Conservation (phyloP, 2,113 vertebrate genomes). For the Alethe diademata region DNA sequence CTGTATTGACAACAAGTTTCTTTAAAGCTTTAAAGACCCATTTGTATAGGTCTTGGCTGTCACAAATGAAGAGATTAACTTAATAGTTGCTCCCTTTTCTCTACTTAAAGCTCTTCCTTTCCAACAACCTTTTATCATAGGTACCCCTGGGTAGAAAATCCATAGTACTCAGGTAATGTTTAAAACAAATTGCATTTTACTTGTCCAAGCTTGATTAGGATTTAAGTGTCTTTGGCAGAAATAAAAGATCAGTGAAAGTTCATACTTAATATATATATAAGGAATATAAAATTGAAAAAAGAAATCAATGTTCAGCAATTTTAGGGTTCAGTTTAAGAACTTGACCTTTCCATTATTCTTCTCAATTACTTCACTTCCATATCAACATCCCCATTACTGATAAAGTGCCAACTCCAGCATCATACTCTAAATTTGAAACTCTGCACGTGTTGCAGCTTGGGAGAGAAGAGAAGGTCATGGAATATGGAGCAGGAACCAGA, state of each 20-base stretch:
- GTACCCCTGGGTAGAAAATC: not conserved
- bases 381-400: not conserved
- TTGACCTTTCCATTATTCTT: not conserved
- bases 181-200: not conserved
- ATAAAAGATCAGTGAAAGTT: not conserved
- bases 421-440: not conserved
- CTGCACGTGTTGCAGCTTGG: not conserved
- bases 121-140: not conserved
- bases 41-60: not conserved
- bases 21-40: slow-evolving; percentile 1
- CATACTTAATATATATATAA: not conserved
- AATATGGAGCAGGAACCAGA: not conserved
- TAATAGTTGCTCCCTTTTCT: not conserved
- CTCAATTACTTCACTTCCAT: not conserved
- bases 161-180: not conserved
- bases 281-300: not conserved
- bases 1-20: not conserved
- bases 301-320: not conserved
- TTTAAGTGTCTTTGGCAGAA: not conserved
- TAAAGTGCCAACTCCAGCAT: not conserved
- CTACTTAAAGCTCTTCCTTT: not conserved
- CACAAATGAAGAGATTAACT: not conserved
- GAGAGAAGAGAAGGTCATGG: not conserved
- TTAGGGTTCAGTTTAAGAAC: not conserved
- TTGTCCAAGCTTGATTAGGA: not conserved